These are phyloP conservation scores for Phylloscopus whistleri DNA, from an alignment of 2,113 vertebrate genomes.

Conservation along the genomic window DNA sequence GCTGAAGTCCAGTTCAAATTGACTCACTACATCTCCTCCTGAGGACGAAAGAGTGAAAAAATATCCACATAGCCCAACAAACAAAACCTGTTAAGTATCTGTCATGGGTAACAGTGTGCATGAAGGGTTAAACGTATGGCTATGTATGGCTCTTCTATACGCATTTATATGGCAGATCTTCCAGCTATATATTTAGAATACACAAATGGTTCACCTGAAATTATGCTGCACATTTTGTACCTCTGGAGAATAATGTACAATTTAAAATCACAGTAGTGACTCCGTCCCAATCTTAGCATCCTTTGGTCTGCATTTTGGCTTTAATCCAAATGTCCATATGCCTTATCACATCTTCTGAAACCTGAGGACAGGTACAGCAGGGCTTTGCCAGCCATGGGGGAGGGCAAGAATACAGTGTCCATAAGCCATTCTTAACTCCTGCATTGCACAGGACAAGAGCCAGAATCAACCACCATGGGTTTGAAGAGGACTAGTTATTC, in stretches of 20 bases:
- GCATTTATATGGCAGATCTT: background rate
- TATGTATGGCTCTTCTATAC: background rate
- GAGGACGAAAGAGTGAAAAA: background rate
- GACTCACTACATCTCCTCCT: slow-evolving; percentile 81
- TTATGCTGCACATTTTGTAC: background rate
- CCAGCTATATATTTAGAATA: background rate
- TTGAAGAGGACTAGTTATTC: background rate
- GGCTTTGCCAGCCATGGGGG: background rate
- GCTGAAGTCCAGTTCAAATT: slow-evolving; percentile 77
- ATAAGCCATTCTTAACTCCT: background rate
- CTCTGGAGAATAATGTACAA: background rate
- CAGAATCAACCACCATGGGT: background rate
- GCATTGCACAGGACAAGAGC: background rate
- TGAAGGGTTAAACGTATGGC: background rate
- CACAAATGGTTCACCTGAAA: background rate
- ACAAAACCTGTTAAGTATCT: background rate
- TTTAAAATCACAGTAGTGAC: background rate
- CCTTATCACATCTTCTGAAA: background rate
- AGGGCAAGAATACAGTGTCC: background rate
- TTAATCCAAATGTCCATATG: background rate
- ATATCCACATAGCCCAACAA: background rate
- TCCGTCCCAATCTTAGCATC: background rate
- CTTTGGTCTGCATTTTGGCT: background rate
- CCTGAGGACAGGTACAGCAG: background rate
- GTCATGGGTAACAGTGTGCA: background rate